Evolutionary conservation across 2,113 vertebrate species (phyloP).

Genomic region (Saguinus midas): DNA sequence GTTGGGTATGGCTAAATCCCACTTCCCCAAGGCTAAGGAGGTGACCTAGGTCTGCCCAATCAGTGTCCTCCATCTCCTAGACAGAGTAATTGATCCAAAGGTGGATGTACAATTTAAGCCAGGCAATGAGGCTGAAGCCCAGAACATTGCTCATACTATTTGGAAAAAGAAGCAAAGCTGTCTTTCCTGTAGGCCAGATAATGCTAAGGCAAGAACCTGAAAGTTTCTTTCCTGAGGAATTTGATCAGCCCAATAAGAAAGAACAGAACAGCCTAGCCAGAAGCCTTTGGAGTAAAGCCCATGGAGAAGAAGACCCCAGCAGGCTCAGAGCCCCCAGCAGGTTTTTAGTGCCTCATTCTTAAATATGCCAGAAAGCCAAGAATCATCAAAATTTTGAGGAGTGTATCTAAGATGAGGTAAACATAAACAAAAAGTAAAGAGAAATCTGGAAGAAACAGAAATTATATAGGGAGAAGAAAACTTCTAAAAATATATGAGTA

Average conservation of each 20-base stretch:
- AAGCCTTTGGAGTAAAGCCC: neutral
- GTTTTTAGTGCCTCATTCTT: neutral
- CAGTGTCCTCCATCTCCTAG: neutral
- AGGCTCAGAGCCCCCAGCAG: neutral
- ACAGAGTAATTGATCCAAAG: neutral
- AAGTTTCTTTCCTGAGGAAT: neutral
- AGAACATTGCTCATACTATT: neutral
- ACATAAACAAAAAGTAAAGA: neutral
- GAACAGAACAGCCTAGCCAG: neutral
- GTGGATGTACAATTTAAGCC: neutral
- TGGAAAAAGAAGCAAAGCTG: neutral
- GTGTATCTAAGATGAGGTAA: neutral
- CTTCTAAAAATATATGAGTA: neutral
- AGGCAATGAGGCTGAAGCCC: neutral
- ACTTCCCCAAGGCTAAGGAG: neutral
- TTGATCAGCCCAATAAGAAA: neutral
- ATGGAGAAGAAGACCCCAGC: neutral
- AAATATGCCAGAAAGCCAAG: neutral
- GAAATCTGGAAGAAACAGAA: neutral
- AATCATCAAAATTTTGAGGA: neutral
- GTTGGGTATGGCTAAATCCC: neutral
- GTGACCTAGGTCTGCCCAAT: neutral
- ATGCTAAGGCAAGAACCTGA: neutral
- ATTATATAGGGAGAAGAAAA: neutral
- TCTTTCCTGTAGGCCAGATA: neutral